Evolutionary conservation across 2,797 vertebrate species (phyloP).

Genomic region (Mormyrops boulengeri): DNA sequence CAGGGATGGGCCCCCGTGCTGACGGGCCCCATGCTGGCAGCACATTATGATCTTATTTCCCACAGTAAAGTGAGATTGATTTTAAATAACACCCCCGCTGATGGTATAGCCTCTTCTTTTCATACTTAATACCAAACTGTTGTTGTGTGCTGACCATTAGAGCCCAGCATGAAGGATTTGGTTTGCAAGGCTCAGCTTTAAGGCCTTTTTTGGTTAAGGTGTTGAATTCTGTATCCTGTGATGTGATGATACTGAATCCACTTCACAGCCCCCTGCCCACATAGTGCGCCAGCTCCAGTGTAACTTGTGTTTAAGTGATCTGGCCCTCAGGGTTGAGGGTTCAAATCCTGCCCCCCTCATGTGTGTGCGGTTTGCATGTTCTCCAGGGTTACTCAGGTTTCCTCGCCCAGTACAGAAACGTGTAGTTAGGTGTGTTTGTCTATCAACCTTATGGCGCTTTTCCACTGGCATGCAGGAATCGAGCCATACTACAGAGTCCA

Average conservation of each 20-base stretch:
- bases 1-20: not conserved
- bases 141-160: not conserved
- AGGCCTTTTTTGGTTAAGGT: not conserved
- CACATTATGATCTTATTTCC: slow-evolving; percentile 53
- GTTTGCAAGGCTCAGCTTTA: not conserved
- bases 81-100: slow-evolving; percentile 39
- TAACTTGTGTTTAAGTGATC: not conserved
- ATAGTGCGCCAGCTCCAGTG: not conserved
- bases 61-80: slow-evolving; percentile 38
- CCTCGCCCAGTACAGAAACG: not conserved
- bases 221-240: not conserved
- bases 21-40: slow-evolving; percentile 37
- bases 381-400: not conserved
- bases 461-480: not conserved
- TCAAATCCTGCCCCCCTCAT: not conserved
- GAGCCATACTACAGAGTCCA: not conserved
- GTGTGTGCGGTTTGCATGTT: not conserved
- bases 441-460: not conserved
- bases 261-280: not conserved
- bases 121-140: not conserved
- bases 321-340: not conserved
- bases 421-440: not conserved
- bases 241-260: not conserved
- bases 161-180: not conserved
- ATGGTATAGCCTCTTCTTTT: not conserved